These are phyloP conservation scores for Psix sp. DNA, from an alignment of 1,140 invertebrate genomes.

Conservation along the genomic window DNA sequence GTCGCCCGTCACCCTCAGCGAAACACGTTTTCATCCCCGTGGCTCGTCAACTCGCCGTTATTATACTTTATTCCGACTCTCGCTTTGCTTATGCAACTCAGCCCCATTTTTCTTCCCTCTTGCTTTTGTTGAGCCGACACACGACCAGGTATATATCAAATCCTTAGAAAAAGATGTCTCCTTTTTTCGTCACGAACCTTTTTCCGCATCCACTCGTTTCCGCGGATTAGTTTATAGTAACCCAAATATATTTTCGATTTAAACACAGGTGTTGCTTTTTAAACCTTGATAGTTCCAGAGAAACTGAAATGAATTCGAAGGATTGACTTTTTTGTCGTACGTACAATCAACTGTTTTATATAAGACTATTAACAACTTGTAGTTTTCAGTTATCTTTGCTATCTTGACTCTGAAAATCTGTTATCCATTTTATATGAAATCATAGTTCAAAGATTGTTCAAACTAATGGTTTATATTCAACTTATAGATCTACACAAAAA, in stretches of 20 bases:
- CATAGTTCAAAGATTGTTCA: too few relatives aligned
- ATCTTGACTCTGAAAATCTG: too few relatives aligned
- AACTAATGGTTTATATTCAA: too few relatives aligned
- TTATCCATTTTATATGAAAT: too few relatives aligned
- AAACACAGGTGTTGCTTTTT: constrained; percentile 36
- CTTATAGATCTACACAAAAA: too few relatives aligned
- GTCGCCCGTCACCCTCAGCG: constrained; percentile 35
- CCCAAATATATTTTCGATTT: constrained; percentile 35
- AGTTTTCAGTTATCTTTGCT: too few relatives aligned
- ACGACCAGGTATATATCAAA: constrained; percentile 57
- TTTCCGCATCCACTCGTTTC: constrained; percentile 18
- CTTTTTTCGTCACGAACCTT: constrained; percentile 13
- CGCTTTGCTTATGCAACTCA: constrained; percentile 42
- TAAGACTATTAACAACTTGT: too few relatives aligned
- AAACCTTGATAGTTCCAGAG: constrained; percentile 3
- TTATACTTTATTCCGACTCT: constrained; percentile 43
- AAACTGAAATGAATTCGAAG: neutral
- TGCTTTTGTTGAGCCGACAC: constrained; percentile 51
- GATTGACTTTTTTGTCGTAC: too few relatives aligned
- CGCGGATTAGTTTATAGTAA: constrained; percentile 14
- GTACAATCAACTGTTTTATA: too few relatives aligned
- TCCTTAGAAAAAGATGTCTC: constrained; percentile 31
- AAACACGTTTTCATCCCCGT: constrained; percentile 62
- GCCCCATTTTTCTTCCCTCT: constrained; percentile 40
- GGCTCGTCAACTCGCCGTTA: constrained; percentile 47